A percentile compares a stretch with the other conserved stretches of the same genome.
phyloP scores from a whole-genome alignment of 2,888 invertebrate species.

The Malacosoma neustria region DNA sequence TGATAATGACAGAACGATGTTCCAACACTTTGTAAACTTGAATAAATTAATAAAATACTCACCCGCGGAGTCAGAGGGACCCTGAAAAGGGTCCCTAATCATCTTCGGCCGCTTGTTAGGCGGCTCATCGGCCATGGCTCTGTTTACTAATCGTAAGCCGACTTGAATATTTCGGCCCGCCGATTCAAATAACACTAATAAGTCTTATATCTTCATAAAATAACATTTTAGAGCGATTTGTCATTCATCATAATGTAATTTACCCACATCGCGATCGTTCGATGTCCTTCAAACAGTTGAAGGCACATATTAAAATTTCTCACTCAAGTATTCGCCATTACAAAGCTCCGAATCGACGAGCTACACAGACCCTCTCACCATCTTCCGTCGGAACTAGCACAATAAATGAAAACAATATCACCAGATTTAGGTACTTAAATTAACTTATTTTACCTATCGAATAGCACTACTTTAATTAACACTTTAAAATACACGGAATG shows the following conservation, averaged over 20 bases:
- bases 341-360: conserved; percentile 81
- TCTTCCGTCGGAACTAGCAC: conserved; percentile 83
- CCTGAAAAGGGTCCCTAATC: conserved; percentile 87
- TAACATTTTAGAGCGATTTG: conserved; percentile 72
- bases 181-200: conserved; percentile 73
- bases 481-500: conserved; percentile 76
- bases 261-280: conserved; percentile 80
- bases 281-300: conserved; percentile 82
- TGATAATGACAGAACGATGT: conserved; percentile 62
- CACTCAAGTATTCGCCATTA: conserved; percentile 87
- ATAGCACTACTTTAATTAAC: conserved; percentile 70
- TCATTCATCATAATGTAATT: conserved; percentile 72
- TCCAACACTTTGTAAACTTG: conserved; percentile 44
- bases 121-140: conserved; percentile 96
- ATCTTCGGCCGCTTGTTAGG: conserved; percentile 97
- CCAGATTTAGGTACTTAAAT: conserved; percentile 67
- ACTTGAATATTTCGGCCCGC: conserved; percentile 76
- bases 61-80: conserved; percentile 87
- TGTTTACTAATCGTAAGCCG: conserved; percentile 81
- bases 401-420: conserved; percentile 81
- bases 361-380: conserved; percentile 83
- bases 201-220: conserved; percentile 69
- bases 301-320: conserved; percentile 84
- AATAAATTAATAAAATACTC: conserved; percentile 65
- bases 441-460: conserved; percentile 62